Conservation (phyloP, 2,888 invertebrate species). For the Drosophila demipolita region DNA sequence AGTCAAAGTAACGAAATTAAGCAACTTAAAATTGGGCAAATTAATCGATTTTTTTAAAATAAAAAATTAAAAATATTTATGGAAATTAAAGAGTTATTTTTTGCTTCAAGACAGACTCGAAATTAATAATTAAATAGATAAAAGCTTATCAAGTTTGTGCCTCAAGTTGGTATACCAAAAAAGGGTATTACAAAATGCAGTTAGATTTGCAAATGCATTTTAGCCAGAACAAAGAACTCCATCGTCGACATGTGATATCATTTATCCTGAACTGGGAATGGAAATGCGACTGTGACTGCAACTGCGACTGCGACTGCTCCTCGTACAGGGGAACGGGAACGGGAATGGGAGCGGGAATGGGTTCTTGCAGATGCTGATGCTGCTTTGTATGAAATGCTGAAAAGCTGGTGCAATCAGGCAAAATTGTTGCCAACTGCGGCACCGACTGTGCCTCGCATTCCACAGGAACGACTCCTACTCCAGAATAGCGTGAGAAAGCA, state of each 20-base stretch:
- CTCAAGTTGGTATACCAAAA: neutral
- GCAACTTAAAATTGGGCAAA: neutral
- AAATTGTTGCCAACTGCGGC: constrained; percentile 77
- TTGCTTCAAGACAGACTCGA: neutral
- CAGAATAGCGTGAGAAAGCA: constrained; percentile 77
- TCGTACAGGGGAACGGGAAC: neutral
- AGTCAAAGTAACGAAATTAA: neutral
- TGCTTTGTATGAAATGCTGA: constrained; percentile 36
- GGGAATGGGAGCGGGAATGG: neutral
- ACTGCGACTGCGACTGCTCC: constrained; percentile 17
- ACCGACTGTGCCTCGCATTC: constrained; percentile 63
- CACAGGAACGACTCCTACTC: constrained; percentile 54
- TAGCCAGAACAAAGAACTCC: constrained; percentile 52
- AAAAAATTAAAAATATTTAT: neutral
- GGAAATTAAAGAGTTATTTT: neutral
- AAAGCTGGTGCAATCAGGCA: constrained; percentile 68
- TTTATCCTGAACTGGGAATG: constrained; percentile 54
- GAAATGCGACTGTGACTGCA: constrained; percentile 15
- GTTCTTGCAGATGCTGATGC: constrained; percentile 11
- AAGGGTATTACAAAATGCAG: constrained; percentile 27
- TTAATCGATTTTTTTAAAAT: neutral
- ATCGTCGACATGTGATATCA: constrained; percentile 76
- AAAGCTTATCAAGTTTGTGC: neutral
- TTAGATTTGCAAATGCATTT: constrained; percentile 70
- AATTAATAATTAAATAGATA: neutral